Percentiles rank a stretch among this genome's conserved stretches.
Evolutionary conservation across 1,140 invertebrate genomes (phyloP).

Genomic region (Sarcophaga peregrina): DNA sequence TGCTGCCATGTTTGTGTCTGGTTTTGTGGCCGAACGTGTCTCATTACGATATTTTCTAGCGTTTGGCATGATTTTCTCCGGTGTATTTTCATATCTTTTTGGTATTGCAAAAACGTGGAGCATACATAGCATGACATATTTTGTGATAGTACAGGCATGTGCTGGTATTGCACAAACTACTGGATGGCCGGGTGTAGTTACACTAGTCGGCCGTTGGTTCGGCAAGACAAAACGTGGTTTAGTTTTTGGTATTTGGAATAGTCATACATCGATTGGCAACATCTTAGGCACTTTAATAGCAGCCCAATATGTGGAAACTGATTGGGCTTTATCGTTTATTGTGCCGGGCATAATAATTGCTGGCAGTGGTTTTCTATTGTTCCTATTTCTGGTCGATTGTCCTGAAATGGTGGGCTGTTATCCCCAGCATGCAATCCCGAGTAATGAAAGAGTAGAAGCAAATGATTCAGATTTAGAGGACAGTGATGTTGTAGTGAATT

Average conservation of each 20-base stretch:
- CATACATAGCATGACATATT: slow-evolving; percentile 88
- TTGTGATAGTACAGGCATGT: slow-evolving; percentile 82
- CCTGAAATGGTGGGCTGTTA: slow-evolving; percentile 79
- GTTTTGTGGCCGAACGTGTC: slow-evolving; percentile 91
- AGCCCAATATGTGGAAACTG: slow-evolving; percentile 82
- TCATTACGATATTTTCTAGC: slow-evolving; percentile 91
- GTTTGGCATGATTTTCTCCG: slow-evolving; percentile 90
- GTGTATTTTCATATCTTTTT: slow-evolving; percentile 89
- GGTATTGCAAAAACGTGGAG: slow-evolving; percentile 85
- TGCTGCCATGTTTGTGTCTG: slow-evolving; percentile 90
- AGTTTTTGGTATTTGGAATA: slow-evolving; percentile 97
- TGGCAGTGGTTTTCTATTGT: slow-evolving; percentile 80
- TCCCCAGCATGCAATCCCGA: slow-evolving; percentile 55
- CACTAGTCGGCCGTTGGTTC: slow-evolving; percentile 95
- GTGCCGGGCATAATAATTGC: slow-evolving; percentile 91
- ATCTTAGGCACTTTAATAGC: slow-evolving; percentile 90
- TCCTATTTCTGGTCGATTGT: slow-evolving; percentile 86
- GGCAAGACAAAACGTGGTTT: slow-evolving; percentile 90
- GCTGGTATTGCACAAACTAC: slow-evolving; percentile 91
- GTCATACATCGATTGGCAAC: slow-evolving; percentile 95
- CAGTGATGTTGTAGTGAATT: slow-evolving; percentile 48
- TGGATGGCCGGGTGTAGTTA: slow-evolving; percentile 89
- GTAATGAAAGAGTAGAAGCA: slow-evolving; percentile 48
- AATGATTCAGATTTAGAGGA: slow-evolving; percentile 60
- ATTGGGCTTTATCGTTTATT: slow-evolving; percentile 94